phyloP scores from a whole-genome alignment of 2,797 vertebrate species.

The Enteromius radiatus region DNA sequence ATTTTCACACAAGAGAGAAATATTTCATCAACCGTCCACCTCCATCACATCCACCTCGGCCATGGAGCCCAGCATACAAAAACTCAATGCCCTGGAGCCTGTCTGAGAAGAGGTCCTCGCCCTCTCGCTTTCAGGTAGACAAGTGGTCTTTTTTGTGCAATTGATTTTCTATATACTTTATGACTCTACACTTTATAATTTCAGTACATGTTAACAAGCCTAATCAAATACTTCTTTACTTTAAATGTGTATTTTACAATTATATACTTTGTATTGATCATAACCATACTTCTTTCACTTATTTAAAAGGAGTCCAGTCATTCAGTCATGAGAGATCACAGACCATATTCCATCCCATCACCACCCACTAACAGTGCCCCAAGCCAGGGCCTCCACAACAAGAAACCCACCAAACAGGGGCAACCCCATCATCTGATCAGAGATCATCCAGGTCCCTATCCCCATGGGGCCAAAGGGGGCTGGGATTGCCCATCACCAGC shows the following conservation, averaged over 20 bases:
- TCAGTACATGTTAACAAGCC: not conserved
- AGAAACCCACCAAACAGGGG: constrained; percentile 61
- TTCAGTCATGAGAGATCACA: constrained; percentile 67
- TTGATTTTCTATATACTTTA: constrained; percentile 10
- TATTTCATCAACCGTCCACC: constrained; percentile 70
- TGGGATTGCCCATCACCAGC: constrained; percentile 85
- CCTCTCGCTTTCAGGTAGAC: constrained; percentile 82
- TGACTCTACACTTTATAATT: not conserved
- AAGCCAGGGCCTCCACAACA: constrained; percentile 65
- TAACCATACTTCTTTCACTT: constrained; percentile 2
- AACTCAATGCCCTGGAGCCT: constrained; percentile 72
- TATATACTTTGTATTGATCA: not conserved
- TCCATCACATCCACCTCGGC: constrained; percentile 73
- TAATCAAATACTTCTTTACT: not conserved
- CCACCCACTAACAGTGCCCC: constrained; percentile 59
- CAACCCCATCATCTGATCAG: constrained; percentile 47
- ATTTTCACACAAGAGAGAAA: constrained; percentile 72
- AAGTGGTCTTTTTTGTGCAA: constrained; percentile 4
- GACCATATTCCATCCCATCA: constrained; percentile 61
- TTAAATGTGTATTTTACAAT: not conserved
- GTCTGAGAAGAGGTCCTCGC: constrained; percentile 79
- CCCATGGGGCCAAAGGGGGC: constrained; percentile 70
- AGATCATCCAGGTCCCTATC: constrained; percentile 63
- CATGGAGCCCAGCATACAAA: constrained; percentile 78
- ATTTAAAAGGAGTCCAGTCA: constrained; percentile 75